phyloP scores from a whole-genome alignment of 2,113 vertebrate species.

The Dromiciops gliroides region DNA sequence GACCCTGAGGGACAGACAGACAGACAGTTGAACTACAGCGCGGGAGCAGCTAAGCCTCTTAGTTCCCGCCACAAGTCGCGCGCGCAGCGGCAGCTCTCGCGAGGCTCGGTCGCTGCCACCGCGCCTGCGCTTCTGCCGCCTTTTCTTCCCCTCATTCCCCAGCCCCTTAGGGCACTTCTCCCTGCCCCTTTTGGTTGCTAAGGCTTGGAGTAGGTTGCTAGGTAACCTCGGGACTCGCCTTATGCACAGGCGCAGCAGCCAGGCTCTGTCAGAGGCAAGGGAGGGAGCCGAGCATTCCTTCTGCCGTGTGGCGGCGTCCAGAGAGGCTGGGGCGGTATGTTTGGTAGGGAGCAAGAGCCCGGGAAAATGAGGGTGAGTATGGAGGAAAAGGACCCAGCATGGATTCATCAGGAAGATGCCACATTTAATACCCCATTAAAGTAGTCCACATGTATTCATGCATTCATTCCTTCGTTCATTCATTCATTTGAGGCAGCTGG shows the following conservation, averaged over 20 bases:
- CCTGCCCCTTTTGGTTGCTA: conserved; percentile 55
- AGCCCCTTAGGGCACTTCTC: not conserved
- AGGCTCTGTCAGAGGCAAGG: not conserved
- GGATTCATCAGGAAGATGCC: not conserved
- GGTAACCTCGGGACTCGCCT: not conserved
- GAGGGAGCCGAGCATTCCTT: not conserved
- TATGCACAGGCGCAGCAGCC: fast-evolving
- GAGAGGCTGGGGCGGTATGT: not conserved
- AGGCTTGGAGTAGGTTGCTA: conserved; percentile 70
- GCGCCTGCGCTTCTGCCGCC: not conserved
- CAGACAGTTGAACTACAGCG: not conserved
- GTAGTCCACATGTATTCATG: not conserved
- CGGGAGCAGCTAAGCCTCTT: not conserved
- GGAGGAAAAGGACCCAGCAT: not conserved
- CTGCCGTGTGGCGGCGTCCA: no score
- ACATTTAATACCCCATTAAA: not conserved
- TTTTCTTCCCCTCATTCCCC: conserved; percentile 63
- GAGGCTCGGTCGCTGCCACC: not conserved
- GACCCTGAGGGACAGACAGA: not conserved
- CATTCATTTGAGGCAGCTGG: no score
- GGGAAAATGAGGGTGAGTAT: not conserved
- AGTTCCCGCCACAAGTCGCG: not conserved
- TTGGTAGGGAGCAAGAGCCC: not conserved
- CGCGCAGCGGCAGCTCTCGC: conserved; percentile 68
- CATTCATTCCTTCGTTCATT: not conserved